phyloP scores from a whole-genome alignment of 2,888 invertebrate species.

The Hypolimnas misippus region DNA sequence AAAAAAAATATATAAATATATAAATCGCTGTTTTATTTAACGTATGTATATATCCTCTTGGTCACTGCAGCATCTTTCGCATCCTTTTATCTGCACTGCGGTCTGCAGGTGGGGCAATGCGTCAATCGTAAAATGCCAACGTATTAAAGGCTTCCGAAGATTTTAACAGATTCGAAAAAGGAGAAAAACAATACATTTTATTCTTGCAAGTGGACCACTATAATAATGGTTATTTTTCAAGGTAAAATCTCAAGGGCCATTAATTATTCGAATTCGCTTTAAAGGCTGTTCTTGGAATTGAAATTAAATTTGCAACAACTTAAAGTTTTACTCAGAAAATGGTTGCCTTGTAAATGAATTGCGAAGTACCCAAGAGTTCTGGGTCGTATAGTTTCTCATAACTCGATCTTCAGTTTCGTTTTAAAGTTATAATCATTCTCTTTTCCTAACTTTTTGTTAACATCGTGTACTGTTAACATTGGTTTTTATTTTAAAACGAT shows the following conservation, averaged over 20 bases:
- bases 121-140: conserved; percentile 30
- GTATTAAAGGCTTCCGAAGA: background rate
- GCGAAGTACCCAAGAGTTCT: background rate
- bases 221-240: background rate
- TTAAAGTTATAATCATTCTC: background rate
- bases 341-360: background rate
- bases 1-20: background rate
- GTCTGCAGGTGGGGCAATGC: conserved; percentile 41
- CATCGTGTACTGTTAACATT: background rate
- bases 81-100: conserved; percentile 43
- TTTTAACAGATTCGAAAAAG: background rate
- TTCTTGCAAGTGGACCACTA: background rate
- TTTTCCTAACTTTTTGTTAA: background rate
- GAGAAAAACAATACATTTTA: background rate
- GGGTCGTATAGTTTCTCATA: background rate
- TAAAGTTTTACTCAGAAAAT: background rate
- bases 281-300: conserved; percentile 5
- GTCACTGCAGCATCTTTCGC: conserved; percentile 30
- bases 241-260: background rate
- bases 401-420: background rate
- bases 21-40: background rate
- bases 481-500: conserved; percentile 23
- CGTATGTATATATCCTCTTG: background rate
- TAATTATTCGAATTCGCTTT: background rate
- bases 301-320: conserved; percentile 3